A percentile compares a stretch with the other conserved stretches of the same genome.
These are phyloP conservation scores for Nothocercus julius DNA, from an alignment of 2,113 vertebrate genomes.

Conservation along the genomic window DNA sequence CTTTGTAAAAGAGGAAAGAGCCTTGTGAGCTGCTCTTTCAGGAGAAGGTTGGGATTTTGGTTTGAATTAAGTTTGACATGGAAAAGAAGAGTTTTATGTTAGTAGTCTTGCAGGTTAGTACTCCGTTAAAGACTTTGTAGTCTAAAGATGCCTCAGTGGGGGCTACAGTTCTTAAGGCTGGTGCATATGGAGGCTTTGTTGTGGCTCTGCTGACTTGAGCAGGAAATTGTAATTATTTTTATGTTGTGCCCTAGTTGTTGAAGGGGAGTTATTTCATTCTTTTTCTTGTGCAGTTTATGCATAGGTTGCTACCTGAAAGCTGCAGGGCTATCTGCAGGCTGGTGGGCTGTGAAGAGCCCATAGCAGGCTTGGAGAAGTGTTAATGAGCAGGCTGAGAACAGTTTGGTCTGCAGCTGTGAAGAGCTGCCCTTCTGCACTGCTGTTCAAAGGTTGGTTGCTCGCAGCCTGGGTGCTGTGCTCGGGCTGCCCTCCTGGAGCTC, in stretches of 20 bases:
- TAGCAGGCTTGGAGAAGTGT: not conserved
- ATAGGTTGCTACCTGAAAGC: not conserved
- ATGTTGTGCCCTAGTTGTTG: not conserved
- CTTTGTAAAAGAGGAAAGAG: accelerated
- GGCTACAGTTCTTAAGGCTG: not conserved
- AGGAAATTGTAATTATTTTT: not conserved
- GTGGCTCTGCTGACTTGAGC: not conserved
- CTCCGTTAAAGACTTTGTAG: not conserved
- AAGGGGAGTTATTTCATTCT: not conserved
- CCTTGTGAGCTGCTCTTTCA: accelerated
- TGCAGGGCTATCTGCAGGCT: not conserved
- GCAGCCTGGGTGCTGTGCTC: not conserved
- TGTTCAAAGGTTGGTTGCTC: not conserved
- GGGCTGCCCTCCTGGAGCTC: not conserved
- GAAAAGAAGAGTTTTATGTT: not conserved
- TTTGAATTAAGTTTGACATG: not conserved
- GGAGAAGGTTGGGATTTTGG: not conserved
- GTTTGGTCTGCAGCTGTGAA: not conserved
- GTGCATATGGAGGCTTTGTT: not conserved
- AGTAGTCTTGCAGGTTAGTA: not conserved
- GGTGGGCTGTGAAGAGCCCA: not conserved
- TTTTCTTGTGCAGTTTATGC: not conserved
- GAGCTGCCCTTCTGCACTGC: accelerated
- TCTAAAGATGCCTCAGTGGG: not conserved
- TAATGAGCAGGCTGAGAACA: not conserved